Evolutionary conservation across 1,140 invertebrate genomes (phyloP), one percentile per base, ranked within the genome.

Genomic region (Lasioglossum baleicum): DNA sequence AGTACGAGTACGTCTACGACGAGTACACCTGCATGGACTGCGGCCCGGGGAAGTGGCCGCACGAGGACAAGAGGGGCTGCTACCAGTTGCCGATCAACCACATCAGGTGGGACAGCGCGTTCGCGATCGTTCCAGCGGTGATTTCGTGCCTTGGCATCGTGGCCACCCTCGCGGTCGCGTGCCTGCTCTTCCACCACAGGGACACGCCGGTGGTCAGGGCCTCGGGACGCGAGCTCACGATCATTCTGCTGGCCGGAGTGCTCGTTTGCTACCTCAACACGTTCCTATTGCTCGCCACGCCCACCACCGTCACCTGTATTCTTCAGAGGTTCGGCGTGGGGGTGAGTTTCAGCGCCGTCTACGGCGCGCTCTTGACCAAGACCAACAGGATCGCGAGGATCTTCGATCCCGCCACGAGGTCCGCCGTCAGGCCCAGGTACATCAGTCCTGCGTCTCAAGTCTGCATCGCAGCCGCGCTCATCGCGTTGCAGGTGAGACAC

Each of bases 171-270:
- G 92, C 94, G 17, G 94, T 96, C 1, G 95, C 94, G 4, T 92
- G 94, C 1, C 91, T 97, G 17, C 95, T 97, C 89, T 95, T 96
- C 86, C 94, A 93, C 1, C 94, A 97, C 88, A 95, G 96, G 71
- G 94, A 96, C 81, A 98, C 97, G 0, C 97, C 97, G 7, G 94
- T 98, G 17, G 96, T 97, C 2, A 95, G 96, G 90, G 97, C 97
- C 1, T 97, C 96, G 0, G 96, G 96, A 3, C 91, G 97, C 71
- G 97, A 98, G 88, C 92, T 98, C 0, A 97, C 96, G 88, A 97
- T 97, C 88, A 95, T 95, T 64, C 95, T 97, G 64, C 91, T 97
- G 26, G 91, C 92, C 44, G 95, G 95, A 31, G 95, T 96, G 61
- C 90, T 95, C 90, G 93, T 93, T 17, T 94, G 96, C 93, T 96